phyloP scores from a whole-genome alignment of 2,888 invertebrate genomes.

The Polydrusus cervinus region DNA sequence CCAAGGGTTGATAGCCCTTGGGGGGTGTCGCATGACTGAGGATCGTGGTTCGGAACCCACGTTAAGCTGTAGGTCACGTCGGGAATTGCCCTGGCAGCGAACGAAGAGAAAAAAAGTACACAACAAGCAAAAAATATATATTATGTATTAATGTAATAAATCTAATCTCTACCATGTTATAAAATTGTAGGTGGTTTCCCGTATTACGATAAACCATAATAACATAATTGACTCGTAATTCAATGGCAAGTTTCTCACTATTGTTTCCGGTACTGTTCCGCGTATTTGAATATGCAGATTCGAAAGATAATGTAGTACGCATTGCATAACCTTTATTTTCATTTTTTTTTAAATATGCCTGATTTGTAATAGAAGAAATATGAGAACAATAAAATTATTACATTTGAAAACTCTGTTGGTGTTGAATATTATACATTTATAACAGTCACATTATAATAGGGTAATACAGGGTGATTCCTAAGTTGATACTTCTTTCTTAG shows the following conservation, averaged over 20 bases:
- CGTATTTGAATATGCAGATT: conserved; percentile 3
- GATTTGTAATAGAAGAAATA: neutral
- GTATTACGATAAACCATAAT: conserved; percentile 35
- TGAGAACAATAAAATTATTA: neutral
- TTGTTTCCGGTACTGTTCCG: conserved; percentile 25
- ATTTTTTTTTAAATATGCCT: conserved; percentile 3
- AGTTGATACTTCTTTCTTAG: no score
- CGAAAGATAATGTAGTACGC: neutral
- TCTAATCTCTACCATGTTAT: conserved; percentile 3
- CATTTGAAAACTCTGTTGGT: no score
- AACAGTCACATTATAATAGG: no score
- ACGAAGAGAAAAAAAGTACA: no score
- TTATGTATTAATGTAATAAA: neutral
- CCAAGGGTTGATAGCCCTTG: no score
- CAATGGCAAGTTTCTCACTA: conserved; percentile 37
- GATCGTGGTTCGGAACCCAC: no score
- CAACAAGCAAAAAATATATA: no score
- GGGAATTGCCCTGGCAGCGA: no score
- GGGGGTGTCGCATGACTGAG: no score
- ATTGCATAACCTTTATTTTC: conserved; percentile 8
- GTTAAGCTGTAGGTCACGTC: no score
- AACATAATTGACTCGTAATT: conserved; percentile 26
- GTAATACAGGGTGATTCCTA: no score
- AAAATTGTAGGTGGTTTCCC: conserved; percentile 23
- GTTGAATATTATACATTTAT: no score